These are phyloP conservation scores for Agriopis marginaria DNA, from an alignment of 2,888 invertebrate species.

Conservation along the genomic window DNA sequence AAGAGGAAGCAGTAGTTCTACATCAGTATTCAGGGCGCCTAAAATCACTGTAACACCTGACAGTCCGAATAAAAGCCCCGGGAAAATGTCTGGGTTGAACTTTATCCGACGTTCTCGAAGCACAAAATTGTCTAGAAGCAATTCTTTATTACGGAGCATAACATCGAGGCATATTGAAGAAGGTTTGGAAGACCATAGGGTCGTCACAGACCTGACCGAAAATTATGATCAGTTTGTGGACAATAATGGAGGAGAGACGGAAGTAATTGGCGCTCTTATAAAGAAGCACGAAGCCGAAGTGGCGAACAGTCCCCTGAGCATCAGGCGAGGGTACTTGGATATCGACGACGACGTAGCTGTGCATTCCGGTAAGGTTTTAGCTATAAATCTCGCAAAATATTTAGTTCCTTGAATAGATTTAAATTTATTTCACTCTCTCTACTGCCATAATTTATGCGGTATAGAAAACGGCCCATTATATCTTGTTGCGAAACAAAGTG, in stretches of 20 bases:
- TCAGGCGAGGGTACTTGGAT: slow-evolving; percentile 81
- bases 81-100: slow-evolving; percentile 82
- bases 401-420: slow-evolving; percentile 42
- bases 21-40: slow-evolving; percentile 78
- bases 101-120: slow-evolving; percentile 91
- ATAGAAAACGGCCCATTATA: slow-evolving; percentile 44
- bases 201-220: slow-evolving; percentile 75
- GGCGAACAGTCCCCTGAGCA: slow-evolving; percentile 78
- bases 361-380: slow-evolving; percentile 88
- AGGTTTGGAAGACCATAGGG: slow-evolving; percentile 71
- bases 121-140: slow-evolving; percentile 90
- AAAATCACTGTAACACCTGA: slow-evolving; percentile 80
- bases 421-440: slow-evolving; percentile 45
- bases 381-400: slow-evolving; percentile 21
- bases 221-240: slow-evolving; percentile 76
- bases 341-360: slow-evolving; percentile 90
- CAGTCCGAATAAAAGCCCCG: slow-evolving; percentile 84
- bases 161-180: slow-evolving; percentile 82
- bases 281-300: slow-evolving; percentile 78
- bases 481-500: slow-evolving; percentile 46
- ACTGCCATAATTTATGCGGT: slow-evolving; percentile 44
- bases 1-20: slow-evolving; percentile 79
- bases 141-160: slow-evolving; percentile 87
- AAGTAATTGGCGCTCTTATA: slow-evolving; percentile 79
- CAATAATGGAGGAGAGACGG: slow-evolving; percentile 75